Evolutionary conservation across 2,888 invertebrate genomes (phyloP).

Genomic region (Acleris sparsana): DNA sequence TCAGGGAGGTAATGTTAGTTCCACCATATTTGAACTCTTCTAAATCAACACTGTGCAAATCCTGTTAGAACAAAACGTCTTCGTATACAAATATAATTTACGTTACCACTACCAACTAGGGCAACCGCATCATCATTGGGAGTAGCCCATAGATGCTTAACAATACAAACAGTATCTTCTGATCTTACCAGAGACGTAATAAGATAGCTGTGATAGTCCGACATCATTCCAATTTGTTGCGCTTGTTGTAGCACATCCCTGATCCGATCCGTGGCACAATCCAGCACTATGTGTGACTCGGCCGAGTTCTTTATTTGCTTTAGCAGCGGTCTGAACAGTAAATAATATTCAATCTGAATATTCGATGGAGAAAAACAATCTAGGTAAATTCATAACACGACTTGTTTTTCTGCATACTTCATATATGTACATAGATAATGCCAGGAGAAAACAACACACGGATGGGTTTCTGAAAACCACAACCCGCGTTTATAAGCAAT

Average conservation of each 20-base stretch:
- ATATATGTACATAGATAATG: no score
- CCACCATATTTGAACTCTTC: conserved; percentile 97
- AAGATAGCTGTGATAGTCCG: conserved; percentile 96
- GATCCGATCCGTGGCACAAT: conserved; percentile 94
- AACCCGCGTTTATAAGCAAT: no score
- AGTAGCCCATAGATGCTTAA: no score
- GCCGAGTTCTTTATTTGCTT: conserved; percentile 97
- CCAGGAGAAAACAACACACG: no score
- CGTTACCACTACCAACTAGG: no score
- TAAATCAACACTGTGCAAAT: conserved; percentile 95
- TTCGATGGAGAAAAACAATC: not conserved
- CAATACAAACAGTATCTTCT: not conserved
- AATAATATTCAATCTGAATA: not conserved
- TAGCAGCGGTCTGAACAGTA: conserved; percentile 88
- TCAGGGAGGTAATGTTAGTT: conserved; percentile 96
- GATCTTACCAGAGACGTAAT: conserved; percentile 93
- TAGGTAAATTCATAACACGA: not conserved
- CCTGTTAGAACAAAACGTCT: conserved; percentile 77
- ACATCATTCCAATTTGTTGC: conserved; percentile 98
- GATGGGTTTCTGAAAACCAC: no score
- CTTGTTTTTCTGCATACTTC: not conserved
- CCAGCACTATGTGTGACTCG: conserved; percentile 95
- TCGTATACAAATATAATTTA: no score
- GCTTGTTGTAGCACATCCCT: conserved; percentile 95
- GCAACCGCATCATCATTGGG: no score